These are phyloP conservation scores for Protonemura montana DNA, from an alignment of 2,888 invertebrate genomes.

Conservation along the genomic window DNA sequence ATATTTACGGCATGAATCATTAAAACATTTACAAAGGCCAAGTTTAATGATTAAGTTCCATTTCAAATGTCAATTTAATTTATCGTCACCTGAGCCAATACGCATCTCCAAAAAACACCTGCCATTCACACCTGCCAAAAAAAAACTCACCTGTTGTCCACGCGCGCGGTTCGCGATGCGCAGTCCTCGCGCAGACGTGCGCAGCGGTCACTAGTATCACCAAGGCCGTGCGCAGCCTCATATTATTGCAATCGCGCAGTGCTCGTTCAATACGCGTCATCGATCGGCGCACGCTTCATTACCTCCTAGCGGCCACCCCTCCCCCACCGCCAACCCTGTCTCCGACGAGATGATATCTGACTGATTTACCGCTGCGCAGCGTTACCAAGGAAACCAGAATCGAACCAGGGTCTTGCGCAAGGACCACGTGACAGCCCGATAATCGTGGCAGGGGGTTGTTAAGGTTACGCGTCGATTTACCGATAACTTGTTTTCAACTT, in stretches of 20 bases:
- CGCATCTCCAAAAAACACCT: not conserved
- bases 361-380: slow-evolving; percentile 7
- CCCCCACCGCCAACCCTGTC: not conserved
- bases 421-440: not conserved
- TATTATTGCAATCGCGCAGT: not conserved
- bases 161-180: not conserved
- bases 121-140: not conserved
- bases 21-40: no score
- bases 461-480: no score
- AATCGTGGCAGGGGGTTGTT: not conserved
- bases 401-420: not conserved
- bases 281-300: not conserved
- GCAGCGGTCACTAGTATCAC: not conserved
- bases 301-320: not conserved
- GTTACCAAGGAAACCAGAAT: not conserved
- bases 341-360: not conserved
- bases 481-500: not conserved
- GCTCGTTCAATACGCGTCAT: not conserved
- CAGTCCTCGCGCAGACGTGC: not conserved
- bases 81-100: no score
- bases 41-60: no score
- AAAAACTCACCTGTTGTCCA: not conserved
- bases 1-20: no score
- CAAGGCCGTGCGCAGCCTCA: not conserved
- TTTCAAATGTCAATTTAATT: no score